Percentiles rank a stretch among this genome's conserved stretches.
phyloP scores from a whole-genome alignment of 2,113 vertebrate species.

The Catharus bicknelli region DNA sequence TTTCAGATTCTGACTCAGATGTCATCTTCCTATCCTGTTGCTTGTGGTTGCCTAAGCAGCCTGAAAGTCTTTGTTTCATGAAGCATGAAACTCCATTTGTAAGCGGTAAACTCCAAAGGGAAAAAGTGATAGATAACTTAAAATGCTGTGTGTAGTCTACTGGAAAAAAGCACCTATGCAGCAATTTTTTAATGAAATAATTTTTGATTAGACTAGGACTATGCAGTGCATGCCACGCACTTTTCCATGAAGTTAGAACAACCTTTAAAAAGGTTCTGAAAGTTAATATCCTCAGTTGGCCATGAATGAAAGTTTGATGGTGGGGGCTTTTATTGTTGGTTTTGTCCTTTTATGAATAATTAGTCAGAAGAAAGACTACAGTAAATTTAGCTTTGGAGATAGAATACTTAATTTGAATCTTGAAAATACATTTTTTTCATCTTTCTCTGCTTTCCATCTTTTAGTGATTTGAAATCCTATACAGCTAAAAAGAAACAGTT shows the following conservation, averaged over 20 bases:
- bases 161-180: conserved; percentile 54
- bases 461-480: not conserved
- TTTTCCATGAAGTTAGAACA: conserved; percentile 28
- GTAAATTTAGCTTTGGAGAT: not conserved
- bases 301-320: not conserved
- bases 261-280: not conserved
- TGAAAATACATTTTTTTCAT: not conserved
- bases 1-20: not conserved
- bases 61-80: conserved; percentile 37
- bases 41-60: conserved; percentile 8
- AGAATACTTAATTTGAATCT: not conserved
- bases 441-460: not conserved
- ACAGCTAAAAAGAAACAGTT: not conserved
- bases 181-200: conserved; percentile 61
- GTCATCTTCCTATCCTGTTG: not conserved
- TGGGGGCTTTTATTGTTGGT: accelerated
- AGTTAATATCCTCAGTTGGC: not conserved
- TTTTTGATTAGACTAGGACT: conserved; percentile 55
- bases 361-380: not conserved
- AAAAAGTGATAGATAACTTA: conserved; percentile 59
- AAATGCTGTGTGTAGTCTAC: conserved; percentile 48
- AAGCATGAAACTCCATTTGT: conserved; percentile 52
- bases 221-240: conserved; percentile 11
- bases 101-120: conserved; percentile 17
- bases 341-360: not conserved